Conservation (phyloP, 2,113 vertebrate species). For the Ictidomys tridecemlineatus region DNA sequence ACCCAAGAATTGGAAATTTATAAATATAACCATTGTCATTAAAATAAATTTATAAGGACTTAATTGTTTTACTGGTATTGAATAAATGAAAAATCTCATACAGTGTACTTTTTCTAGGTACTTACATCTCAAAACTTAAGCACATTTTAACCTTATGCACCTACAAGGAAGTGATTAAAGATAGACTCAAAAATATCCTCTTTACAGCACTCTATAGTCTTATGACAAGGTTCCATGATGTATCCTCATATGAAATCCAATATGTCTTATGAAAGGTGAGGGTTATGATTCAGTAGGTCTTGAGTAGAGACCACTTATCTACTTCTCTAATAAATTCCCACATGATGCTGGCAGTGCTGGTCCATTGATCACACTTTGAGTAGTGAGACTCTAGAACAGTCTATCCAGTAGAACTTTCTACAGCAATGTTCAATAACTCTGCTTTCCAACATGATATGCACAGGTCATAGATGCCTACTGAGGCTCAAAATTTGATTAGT, state of each 20-base stretch:
- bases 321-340: neutral
- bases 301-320: neutral
- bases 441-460: neutral
- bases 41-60: neutral
- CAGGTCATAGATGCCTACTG: neutral
- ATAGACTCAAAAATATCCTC: neutral
- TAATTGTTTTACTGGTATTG: neutral
- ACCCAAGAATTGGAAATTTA: neutral
- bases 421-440: neutral
- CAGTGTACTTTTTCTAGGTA: neutral
- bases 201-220: accelerated
- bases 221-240: neutral
- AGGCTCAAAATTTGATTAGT: neutral
- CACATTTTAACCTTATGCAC: neutral
- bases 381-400: neutral
- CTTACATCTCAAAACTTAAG: neutral
- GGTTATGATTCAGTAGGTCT: neutral
- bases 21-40: neutral
- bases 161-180: neutral
- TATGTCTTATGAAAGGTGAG: neutral
- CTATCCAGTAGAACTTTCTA: neutral
- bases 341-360: accelerated
- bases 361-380: neutral
- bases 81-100: neutral
- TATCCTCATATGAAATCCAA: neutral